Evolutionary conservation across 2,113 vertebrate species (phyloP), one percentile per base, ranked within the genome.

Genomic region (Eleginops maclovinus): DNA sequence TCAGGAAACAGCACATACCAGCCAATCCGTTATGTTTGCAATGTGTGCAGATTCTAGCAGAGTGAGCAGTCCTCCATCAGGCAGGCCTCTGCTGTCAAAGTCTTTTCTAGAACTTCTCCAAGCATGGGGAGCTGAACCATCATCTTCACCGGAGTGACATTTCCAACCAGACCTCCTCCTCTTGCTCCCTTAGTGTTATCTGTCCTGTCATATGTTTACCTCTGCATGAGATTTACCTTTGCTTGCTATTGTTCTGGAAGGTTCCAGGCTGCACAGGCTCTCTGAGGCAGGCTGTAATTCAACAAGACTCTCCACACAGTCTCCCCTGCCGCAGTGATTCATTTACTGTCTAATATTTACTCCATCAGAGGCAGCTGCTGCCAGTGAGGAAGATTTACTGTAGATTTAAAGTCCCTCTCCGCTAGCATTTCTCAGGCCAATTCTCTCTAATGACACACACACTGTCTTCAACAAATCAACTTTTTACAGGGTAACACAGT

Each of bases 171-270:
- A 22, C 43, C 28, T 9, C 51, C 58, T 31, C 70, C 75, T 21
- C 73, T 36, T 14, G 8, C 77, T 66, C 24, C 66, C 22, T 54
- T 60, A 0, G 28, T 4, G 40, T 71, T 75, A 70, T 87, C 73
- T 59, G 82, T 21, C 46, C 69, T 75, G 82, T 87, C 76, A n/a
- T 40, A 54, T 72, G 77, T 83, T 84, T 86, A 77, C 83, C n/a
- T 84, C 69, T 73, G 68, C 72, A 72, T 50, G 61, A 41, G 54
- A 86, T 84, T 75, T 80, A 80, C 79, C 54, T 78, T 59, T 4
- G 4, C 68, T 16, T 13, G 36, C 69, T 62, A 22, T 82, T 86
- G 83, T 75, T 80, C 78, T 43, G 46, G 72, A 61, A 58, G 73
- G 1, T 51, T 16, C 50, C 53, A 3, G 11, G 17, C 28, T 43